Base-by-base conservation (phyloP, 1,140 invertebrate genomes). In the Caenorhabditis remanei region DNA sequence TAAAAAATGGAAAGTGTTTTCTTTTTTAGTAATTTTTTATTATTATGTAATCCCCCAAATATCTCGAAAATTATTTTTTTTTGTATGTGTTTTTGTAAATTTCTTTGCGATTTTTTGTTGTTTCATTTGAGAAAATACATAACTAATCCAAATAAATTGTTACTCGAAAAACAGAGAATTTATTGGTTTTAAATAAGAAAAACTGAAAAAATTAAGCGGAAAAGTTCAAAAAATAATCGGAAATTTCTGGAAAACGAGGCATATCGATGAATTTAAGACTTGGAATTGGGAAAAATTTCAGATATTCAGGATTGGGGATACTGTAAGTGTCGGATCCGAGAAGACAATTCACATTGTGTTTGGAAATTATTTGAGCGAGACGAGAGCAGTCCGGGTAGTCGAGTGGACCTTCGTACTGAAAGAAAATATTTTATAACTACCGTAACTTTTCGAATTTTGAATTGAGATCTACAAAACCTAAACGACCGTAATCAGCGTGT, bases 321-420 rank as follows among this genome's bases (percentile, higher is more conserved):
- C 71, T 79, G 46, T 50, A 63, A 2, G 19, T 46, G 32, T 43
- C 83, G 24, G 13, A 14, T 9, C 55, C 55, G 21, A 85, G 40
- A 43, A 85, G 11, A 9, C 14, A 21, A 14, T 85, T 53, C 40
- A 85, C 87, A 32, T 88, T 63, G 50, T 88, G 84, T 55, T 88
- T 88, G n/a, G 48, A 56, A 19, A 85, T 84, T n/a, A 88, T 82
- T 56, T 88, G 87, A 1, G 83, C 84, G 21, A 85, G 86, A 19
- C 87, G 63, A 46, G 87, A 85, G 7, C 65, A 63, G 61, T 88
- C 87, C 21, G 87, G 87, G 55, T 88, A 85, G 32, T 75, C n/a
- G 48, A 79, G 32, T 11, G 50, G 67, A 0, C 87, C 87, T 58
- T 88, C 87, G 67, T 61, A 88, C 87, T 88, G 79, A 6, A 87